Conservation (phyloP, 1,140 invertebrate species). For the Lutraria rhynchaena region DNA sequence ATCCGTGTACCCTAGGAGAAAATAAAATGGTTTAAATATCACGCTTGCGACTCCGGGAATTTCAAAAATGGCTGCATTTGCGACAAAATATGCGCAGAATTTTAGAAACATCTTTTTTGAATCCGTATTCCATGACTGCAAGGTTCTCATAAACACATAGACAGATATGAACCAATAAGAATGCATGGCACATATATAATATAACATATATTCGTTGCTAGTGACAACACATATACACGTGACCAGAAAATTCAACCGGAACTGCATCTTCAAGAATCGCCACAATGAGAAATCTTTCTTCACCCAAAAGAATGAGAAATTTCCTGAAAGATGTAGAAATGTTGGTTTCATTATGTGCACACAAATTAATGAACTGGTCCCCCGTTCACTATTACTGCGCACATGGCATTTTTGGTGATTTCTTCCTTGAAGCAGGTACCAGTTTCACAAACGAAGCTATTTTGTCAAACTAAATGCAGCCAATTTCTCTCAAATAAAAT, state of each 20-base stretch:
- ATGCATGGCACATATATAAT: conserved; percentile 79
- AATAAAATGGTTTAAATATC: conserved; percentile 68
- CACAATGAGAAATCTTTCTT: conserved; percentile 71
- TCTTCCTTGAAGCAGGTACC: too few species aligned
- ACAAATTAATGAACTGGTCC: too few species aligned
- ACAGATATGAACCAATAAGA: conserved; percentile 78
- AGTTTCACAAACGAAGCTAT: too few species aligned
- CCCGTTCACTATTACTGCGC: too few species aligned
- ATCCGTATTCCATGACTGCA: conserved; percentile 69
- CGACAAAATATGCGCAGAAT: conserved; percentile 65
- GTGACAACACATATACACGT: conserved; percentile 65
- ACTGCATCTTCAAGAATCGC: conserved; percentile 75
- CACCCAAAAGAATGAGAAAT: conserved; percentile 78
- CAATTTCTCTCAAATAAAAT: too few species aligned
- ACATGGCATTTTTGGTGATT: too few species aligned
- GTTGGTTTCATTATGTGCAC: too few species aligned
- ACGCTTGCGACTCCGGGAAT: conserved; percentile 58
- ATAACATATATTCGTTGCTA: conserved; percentile 74
- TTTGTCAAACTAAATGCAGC: too few species aligned
- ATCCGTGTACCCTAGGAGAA: conserved; percentile 68
- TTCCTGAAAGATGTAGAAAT: conserved; percentile 73
- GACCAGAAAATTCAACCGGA: conserved; percentile 76
- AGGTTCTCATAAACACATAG: conserved; percentile 71
- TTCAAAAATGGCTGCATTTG: conserved; percentile 73
- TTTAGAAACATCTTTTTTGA: conserved; percentile 68